These are phyloP conservation scores for Phrynosoma platyrhinos DNA, from an alignment of 2,113 vertebrate genomes.

Conservation along the genomic window DNA sequence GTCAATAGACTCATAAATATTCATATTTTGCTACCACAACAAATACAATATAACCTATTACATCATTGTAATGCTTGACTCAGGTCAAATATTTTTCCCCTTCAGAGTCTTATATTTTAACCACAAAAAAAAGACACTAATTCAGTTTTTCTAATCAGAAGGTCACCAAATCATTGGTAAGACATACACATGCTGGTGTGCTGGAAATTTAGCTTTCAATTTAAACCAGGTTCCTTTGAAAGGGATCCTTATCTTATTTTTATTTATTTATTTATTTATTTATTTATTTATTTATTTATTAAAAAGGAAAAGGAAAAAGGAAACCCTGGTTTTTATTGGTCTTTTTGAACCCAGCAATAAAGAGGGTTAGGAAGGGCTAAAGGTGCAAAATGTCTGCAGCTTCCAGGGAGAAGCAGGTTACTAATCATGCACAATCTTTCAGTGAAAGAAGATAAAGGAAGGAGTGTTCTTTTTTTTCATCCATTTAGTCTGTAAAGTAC, in stretches of 20 bases:
- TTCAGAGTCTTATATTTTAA: not conserved
- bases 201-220: not conserved
- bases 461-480: no score
- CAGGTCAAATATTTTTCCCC: not conserved
- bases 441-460: not conserved
- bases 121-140: not conserved
- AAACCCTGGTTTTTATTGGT: not conserved
- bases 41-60: conserved; percentile 3
- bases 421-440: not conserved
- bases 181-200: not conserved
- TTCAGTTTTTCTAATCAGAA: not conserved
- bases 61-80: not conserved
- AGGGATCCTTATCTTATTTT: not conserved
- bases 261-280: not conserved
- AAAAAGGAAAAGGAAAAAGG: not conserved
- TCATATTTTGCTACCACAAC: not conserved
- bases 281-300: not conserved
- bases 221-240: not conserved
- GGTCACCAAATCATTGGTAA: not conserved
- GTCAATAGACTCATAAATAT: conserved; percentile 3
- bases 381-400: not conserved
- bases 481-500: not conserved
- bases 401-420: not conserved
- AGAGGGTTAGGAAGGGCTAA: not conserved
- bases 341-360: not conserved